Base-by-base conservation (phyloP, 2,797 vertebrate species). In the Poeciliopsis infans region DNA sequence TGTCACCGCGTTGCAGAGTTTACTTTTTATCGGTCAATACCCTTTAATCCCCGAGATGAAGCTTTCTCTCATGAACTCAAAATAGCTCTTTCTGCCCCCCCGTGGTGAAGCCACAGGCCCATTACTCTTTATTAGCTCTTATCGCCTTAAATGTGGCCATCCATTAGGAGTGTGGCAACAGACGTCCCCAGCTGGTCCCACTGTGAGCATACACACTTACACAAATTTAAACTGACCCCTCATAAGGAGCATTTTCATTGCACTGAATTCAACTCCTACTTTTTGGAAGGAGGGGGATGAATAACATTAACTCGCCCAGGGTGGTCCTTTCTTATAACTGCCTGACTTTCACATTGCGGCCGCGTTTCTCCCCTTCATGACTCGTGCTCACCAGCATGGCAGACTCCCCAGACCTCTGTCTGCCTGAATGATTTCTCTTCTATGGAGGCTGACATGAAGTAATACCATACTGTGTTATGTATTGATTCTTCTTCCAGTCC, bases 41-140 rank as follows among this genome's bases (percentile, higher is more conserved):
- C 90, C 88, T 94, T 94, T 95, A 95, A 95, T 95, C 89, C 91
- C 88, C 59, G 71, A 91, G 90, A 93, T 94, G 89, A 95, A 90
- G 90, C 93, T 92, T 94, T 95, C 85, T 84, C 90, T 94, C 91
- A 89, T 93, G 91, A 93, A 93, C 94, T 92, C 89, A 92, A 90
- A 94, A 93, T 93, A 94, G 92, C 90, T 92, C 85, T 89, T 91
- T 89, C 83, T 87, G 82, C 88, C 88, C 89, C 85, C 91, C 41
- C 39, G 7, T 77, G 72, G 84, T 75, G 89, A 91, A 90, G 87
- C 88, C 88, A 85, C 86, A 45, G 85, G 86, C 86, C 92, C 90
- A 94, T 95, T 96, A 94, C 86, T 96, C 94, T 93, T 93, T 94
- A 96, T 95, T 95, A 95, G 91, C 92, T 93, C 92, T 92, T 92